Evolutionary conservation across 2,888 invertebrate genomes (phyloP), one percentile per base, ranked within the genome.

Genomic region (Acheta domesticus): DNA sequence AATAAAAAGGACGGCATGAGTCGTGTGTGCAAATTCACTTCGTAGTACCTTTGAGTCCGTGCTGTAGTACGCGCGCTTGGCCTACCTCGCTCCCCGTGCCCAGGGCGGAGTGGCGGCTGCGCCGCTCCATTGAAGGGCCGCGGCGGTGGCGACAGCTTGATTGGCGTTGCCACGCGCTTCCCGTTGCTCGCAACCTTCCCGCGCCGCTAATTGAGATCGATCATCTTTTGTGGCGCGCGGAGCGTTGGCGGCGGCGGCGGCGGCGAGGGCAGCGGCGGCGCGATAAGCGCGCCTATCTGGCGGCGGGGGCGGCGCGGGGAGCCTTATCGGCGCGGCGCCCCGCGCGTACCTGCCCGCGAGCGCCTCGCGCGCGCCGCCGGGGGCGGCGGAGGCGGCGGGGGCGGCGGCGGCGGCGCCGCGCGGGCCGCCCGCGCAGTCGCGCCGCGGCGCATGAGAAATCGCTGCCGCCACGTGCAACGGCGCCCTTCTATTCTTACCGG

Each of bases 401-500:
- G 62, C 62, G 16, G 62, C 62, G n/a, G 62, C 11, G n/a, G 2
- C 62, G n/a, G 36, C 62, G 62, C 14, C 62, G 62, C 62, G 16
- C 16, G 62, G 62, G 62, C 16, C 62, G 62, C 16, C 62, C 11
- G 62, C 62, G 62, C 16, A 14, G 16, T 14, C 14, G 62, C 62
- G 62, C 62, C 14, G 16, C n/a, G 14, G n/a, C 62, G 62, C 62
- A 62, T 62, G 62, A 62, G 62, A 62, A 62, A 62, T 62, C 62
- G 62, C 62, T 11, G 62, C n/a, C 62, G 62, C n/a, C 62, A 62
- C 62, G 62, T 62, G 16, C 62, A n/a, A 19, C 62, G 62, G 1
- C 16, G 14, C 62, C 62, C 62, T 62, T 62, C 62, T 62, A 62
- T 62, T 62, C 62, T 62, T 62, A 62, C 62, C 62, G 62, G 62